These are phyloP conservation scores for Heliocidaris erythrogramma DNA, from an alignment of 35 echinoderm and acorn worm genomes.

Conservation along the genomic window DNA sequence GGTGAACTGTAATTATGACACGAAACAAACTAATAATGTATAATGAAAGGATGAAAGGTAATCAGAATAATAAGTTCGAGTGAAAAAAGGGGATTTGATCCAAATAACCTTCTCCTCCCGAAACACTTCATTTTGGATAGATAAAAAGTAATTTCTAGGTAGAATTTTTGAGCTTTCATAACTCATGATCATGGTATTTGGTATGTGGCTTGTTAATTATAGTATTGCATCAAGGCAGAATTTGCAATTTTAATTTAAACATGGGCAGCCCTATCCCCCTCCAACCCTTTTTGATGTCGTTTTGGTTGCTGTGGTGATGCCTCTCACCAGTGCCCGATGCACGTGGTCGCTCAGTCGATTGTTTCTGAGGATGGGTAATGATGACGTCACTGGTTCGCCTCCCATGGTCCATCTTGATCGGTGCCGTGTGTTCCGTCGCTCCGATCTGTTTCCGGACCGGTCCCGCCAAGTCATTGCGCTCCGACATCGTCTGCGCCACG, in stretches of 20 bases:
- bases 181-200: not conserved
- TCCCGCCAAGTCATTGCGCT: not conserved
- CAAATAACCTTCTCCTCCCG: not conserved
- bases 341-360: not conserved
- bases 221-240: too few relatives aligned
- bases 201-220: too few relatives aligned
- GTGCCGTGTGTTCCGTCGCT: not conserved
- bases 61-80: too few relatives aligned
- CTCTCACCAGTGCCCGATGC: slow-evolving; percentile 27
- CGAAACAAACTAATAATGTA: not conserved
- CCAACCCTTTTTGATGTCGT: not conserved
- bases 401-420: slow-evolving; percentile 23
- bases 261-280: not conserved
- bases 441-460: not conserved
- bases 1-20: not conserved
- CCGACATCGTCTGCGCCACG: slow-evolving; percentile 58
- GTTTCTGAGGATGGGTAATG: not conserved
- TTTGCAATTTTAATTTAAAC: too few relatives aligned
- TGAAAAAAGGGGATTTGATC: not conserved
- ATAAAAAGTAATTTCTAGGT: not conserved
- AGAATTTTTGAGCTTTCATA: not conserved
- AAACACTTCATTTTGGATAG: too few relatives aligned
- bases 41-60: not conserved
- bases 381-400: slow-evolving; percentile 45
- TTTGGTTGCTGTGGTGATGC: not conserved